Conservation (phyloP, 2,888 invertebrate genomes). For the Sclerodermus sp. region DNA sequence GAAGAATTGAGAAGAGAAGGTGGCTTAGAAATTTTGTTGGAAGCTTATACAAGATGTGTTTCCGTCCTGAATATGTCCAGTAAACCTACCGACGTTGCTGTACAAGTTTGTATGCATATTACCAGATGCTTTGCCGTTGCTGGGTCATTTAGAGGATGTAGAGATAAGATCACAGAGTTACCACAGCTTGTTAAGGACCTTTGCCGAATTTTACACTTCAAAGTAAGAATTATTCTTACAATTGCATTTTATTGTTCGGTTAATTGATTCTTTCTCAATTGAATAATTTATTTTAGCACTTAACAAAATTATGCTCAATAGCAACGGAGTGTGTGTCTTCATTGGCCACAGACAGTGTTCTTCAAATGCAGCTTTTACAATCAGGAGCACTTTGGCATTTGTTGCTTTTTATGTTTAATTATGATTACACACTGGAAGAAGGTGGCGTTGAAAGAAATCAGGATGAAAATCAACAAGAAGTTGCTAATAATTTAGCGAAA, state of each 20-base stretch:
- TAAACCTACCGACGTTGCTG: conserved; percentile 76
- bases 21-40: conserved; percentile 85
- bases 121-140: conserved; percentile 95
- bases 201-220: conserved; percentile 82
- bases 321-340: conserved; percentile 91
- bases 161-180: conserved; percentile 83
- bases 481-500: conserved; percentile 90
- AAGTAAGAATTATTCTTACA: conserved; percentile 60
- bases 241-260: conserved; percentile 23
- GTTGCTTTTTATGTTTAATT: conserved; percentile 85
- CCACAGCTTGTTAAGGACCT: conserved; percentile 86
- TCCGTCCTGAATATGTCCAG: conserved; percentile 83
- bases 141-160: conserved; percentile 88
- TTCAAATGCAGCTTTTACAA: conserved; percentile 82
- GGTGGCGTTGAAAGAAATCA: conserved; percentile 87
- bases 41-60: conserved; percentile 93
- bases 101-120: conserved; percentile 89
- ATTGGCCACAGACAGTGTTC: conserved; percentile 79
- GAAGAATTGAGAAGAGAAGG: conserved; percentile 94
- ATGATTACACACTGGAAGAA: conserved; percentile 96
- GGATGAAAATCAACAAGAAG: conserved; percentile 87
- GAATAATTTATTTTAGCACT: conserved; percentile 62
- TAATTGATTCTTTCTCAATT: background rate
- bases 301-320: conserved; percentile 79
- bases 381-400: conserved; percentile 92